A percentile compares a stretch with the other conserved stretches of the same genome.
Conservation (phyloP, 2,113 vertebrate genomes). For the Limnothrissa miodon region DNA sequence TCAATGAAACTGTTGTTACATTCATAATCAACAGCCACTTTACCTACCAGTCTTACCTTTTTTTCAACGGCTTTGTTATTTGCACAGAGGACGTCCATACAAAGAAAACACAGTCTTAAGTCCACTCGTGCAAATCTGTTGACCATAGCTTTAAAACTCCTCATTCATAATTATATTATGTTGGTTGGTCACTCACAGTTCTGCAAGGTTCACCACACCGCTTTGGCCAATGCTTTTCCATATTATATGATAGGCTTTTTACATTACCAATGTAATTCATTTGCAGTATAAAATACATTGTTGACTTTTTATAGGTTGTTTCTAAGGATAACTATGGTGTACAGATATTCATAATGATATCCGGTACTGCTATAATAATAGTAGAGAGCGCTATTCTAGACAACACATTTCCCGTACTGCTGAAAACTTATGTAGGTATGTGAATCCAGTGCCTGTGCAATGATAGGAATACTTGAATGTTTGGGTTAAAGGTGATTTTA, state of each 20-base stretch:
- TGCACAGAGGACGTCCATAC: neutral
- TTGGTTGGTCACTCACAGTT: neutral
- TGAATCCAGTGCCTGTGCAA: conserved; percentile 77
- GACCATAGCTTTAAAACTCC: neutral
- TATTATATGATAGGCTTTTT: neutral
- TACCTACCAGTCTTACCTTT: neutral
- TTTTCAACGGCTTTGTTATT: neutral
- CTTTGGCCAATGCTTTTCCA: neutral
- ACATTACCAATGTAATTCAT: conserved; percentile 6
- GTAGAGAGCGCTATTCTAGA: conserved; percentile 37
- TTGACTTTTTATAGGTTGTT: conserved; percentile 11
- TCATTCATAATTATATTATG: neutral
- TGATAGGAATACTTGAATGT: conserved; percentile 83
- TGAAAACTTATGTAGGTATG: conserved; percentile 69
- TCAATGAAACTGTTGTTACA: neutral
- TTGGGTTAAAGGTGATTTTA: conserved; percentile 60
- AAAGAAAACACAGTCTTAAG: neutral
- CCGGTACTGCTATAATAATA: conserved; percentile 26
- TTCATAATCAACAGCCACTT: neutral
- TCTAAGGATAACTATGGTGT: neutral
- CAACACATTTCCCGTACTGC: conserved; percentile 49
- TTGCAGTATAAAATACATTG: conserved; percentile 16
- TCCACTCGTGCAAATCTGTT: conserved; percentile 1
- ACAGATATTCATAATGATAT: conserved; percentile 16
- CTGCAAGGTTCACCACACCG: neutral